Evolutionary conservation across 2,888 invertebrate genomes (phyloP).

Genomic region (Mimas tiliae): DNA sequence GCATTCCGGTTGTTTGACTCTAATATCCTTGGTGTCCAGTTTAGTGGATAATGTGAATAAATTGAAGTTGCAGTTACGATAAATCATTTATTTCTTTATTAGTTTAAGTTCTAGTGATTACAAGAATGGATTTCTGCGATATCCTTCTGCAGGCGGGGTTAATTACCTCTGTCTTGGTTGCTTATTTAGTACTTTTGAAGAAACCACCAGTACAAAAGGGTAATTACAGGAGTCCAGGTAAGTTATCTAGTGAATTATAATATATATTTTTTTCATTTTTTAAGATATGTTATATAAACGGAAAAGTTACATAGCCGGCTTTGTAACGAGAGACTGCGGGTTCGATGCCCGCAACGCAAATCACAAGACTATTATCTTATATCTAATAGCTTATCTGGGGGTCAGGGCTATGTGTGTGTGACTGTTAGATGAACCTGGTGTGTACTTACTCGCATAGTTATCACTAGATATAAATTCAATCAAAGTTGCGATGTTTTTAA

Average conservation of each 20-base stretch:
- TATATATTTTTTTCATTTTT: no score
- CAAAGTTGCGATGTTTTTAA: no score
- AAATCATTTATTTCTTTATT: neutral
- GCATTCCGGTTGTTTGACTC: neutral
- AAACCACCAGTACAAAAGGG: constrained; percentile 50
- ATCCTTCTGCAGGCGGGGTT: constrained; percentile 64
- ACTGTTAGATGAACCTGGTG: no score
- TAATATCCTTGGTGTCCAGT: neutral
- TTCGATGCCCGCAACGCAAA: no score
- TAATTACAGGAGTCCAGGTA: constrained; percentile 63
- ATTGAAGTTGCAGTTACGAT: neutral
- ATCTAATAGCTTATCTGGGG: no score
- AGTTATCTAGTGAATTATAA: constrained; percentile 33
- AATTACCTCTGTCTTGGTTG: constrained; percentile 61
- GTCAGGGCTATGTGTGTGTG: no score
- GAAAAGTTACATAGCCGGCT: no score
- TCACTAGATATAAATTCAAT: no score
- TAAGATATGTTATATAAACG: no score
- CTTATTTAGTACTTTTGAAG: constrained; percentile 65
- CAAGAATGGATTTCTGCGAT: constrained; percentile 65
- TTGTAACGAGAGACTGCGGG: no score
- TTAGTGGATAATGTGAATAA: neutral
- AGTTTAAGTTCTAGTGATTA: neutral
- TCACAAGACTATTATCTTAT: no score
- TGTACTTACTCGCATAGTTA: no score